Evolutionary conservation across 2,888 invertebrate species (phyloP), one percentile per base, ranked within the genome.

Genomic region (Leptura quadrifasciata): DNA sequence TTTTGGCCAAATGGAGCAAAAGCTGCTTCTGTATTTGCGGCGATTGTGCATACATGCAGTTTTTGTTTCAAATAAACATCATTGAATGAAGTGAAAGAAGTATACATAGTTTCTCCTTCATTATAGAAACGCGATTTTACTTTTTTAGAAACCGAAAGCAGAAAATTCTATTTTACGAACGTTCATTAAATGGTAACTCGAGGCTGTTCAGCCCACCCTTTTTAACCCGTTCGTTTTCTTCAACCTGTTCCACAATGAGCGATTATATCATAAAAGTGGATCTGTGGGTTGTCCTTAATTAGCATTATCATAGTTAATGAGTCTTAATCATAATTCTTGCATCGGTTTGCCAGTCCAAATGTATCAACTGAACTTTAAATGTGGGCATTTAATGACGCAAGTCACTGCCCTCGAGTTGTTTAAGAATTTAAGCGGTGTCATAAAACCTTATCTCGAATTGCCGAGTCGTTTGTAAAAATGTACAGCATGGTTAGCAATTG

Each of bases 131-230:
- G 9, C 9, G 21, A 20, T 57, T 57, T 57, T 57, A 57, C 57
- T 57, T 57, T 47, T 57, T 20, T 57, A 57, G 57, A 57, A 57
- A 57, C 10, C 15, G 57, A 57, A 21, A 57, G 57, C 55, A 57
- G 21, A 20, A 18, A 57, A 20, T 57, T 15, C 21, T 21, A 20
- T 10, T 57, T 57, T 54, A 18, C 17, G 9, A 17, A 39, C 39
- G 3, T 6, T 39, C 39, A 39, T 39, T 39, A 39, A 47, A 47
- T n/a, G 47, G 0, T n/a, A n/a, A 47, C 47, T 47, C 15, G 47
- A 47, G 47, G 47, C 47, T 5, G 18, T 57, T 57, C 57, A 57
- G 21, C 21, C 21, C 55, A 17, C 6, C 57, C 57, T 10, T 57
- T 21, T 12, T 20, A 20, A 20, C 21, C 57, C 57, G 57, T 47